A percentile compares a stretch with the other conserved stretches of the same genome.
Evolutionary conservation across 2,888 invertebrate genomes (phyloP).

Genomic region (Ochropleura plecta): DNA sequence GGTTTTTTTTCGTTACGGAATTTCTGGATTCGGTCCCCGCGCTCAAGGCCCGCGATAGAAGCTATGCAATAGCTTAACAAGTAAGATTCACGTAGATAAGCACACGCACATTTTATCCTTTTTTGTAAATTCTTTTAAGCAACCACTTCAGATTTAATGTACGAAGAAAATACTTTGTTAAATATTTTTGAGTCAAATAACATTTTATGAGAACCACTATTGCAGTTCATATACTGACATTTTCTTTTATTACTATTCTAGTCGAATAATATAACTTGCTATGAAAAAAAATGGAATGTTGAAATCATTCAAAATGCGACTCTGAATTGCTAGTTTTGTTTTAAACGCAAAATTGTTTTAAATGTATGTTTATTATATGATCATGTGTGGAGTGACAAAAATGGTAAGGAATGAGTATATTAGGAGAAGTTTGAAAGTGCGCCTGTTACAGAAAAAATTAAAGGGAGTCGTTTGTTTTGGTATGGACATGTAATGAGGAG

Average conservation of each 20-base stretch:
- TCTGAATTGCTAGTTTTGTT: constrained; percentile 28
- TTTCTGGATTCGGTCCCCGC: too few species aligned
- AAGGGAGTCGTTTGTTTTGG: too few species aligned
- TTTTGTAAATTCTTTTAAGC: neutral
- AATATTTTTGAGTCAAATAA: constrained; percentile 42
- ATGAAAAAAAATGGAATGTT: constrained; percentile 40
- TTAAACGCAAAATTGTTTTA: constrained; percentile 27
- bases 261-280: constrained; percentile 17
- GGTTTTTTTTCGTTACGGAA: too few species aligned
- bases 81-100: neutral
- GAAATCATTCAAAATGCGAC: constrained; percentile 52
- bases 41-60: too few species aligned
- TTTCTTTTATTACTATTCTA: constrained; percentile 43
- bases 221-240: constrained; percentile 39
- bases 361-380: too few species aligned
- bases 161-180: constrained; percentile 29
- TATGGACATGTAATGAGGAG: too few species aligned
- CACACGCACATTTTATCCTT: neutral
- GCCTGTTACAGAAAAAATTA: too few species aligned
- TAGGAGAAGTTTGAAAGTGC: too few species aligned
- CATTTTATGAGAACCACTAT: constrained; percentile 11
- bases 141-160: constrained; percentile 20
- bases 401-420: too few species aligned
- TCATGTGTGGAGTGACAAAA: too few species aligned
- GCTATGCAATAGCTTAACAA: too few species aligned